Evolutionary conservation across 2,113 vertebrate species (phyloP), one percentile per base, ranked within the genome.

Genomic region (Beaufortia kweichowensis): DNA sequence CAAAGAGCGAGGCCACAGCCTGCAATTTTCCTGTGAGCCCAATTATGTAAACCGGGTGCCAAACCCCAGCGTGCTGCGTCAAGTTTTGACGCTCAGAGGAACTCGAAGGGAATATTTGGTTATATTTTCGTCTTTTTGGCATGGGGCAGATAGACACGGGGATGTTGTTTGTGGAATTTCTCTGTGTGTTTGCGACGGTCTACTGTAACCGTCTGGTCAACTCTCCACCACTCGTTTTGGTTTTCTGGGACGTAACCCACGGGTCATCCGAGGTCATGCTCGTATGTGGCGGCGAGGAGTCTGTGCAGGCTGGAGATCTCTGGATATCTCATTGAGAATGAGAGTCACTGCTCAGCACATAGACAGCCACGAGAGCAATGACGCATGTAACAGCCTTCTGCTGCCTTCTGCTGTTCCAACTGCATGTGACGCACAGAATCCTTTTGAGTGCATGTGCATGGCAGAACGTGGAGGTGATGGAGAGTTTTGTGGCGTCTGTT

Each of bases 271-370:
- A 50, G 78, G 56, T 75, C 56, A 55, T 10, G 46, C 39, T 69
- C 21, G 43, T 62, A 64, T 75, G 66, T 61, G 56, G 53, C 57
- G 55, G 56, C 35, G n/a, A 31, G 6, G n/a, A 62, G 72, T 65
- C 67, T 73, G 76, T 61, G 68, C 33, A 74, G 64, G 70, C 62
- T 82, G 39, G 63, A 78, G 21, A 79, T 69, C 43, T 78, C 85
- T 85, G 86, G 70, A 75, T 83, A 85, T 86, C 80, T 85, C 83
- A 82, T 87, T 82, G 75, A 57, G 66, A 79, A 31, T 2, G n/a
- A 26, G 68, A 3, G 67, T 70, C 67, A 53, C 79, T 85, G 80
- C 84, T 71, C 79, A 79, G 65, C 15, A 35, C 67, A 53, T 43
- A 83, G 81, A 78, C 81, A 77, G 83, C 60, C 65, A 28, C 12